Conservation (phyloP, 2,797 vertebrate genomes). For the Petrocephalus sullivani region DNA sequence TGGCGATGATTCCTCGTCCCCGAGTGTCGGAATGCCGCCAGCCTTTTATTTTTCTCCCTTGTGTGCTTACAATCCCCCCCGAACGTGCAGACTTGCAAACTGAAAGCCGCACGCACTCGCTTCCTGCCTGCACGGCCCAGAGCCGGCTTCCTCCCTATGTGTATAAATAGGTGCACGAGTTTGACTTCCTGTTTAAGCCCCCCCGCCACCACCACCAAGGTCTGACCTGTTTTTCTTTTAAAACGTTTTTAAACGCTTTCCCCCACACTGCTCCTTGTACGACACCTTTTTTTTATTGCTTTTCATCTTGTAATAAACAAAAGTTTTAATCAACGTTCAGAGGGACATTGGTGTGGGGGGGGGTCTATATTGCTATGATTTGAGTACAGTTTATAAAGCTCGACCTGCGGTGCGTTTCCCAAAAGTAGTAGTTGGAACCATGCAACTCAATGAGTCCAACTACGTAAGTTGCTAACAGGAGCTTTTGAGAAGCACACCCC, state of each 20-base stretch:
- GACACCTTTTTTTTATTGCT: not conserved
- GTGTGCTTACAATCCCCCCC: not conserved
- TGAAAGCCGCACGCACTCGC: not conserved
- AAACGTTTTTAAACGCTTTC: not conserved
- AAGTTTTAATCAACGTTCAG: not conserved
- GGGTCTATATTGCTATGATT: not conserved
- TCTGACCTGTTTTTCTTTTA: conserved; percentile 9
- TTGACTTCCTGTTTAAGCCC: conserved; percentile 18
- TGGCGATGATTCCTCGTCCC: not conserved
- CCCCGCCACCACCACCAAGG: not conserved
- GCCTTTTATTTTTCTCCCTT: not conserved
- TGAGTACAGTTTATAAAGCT: not conserved
- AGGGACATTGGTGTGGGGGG: not conserved
- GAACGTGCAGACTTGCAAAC: not conserved
- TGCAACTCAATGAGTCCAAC: too few relatives aligned
- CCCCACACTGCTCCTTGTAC: not conserved
- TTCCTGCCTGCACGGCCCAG: not conserved
- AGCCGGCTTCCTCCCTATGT: not conserved
- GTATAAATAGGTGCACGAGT: conserved; percentile 2
- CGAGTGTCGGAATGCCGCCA: not conserved
- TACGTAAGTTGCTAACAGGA: too few relatives aligned
- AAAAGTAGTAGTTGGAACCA: too few relatives aligned
- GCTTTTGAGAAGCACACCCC: too few relatives aligned
- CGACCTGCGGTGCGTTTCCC: too few relatives aligned
- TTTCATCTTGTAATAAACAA: not conserved